Evolutionary conservation across 2,113 vertebrate genomes (phyloP), one percentile per base, ranked within the genome.

Genomic region (Casuarius casuarius): DNA sequence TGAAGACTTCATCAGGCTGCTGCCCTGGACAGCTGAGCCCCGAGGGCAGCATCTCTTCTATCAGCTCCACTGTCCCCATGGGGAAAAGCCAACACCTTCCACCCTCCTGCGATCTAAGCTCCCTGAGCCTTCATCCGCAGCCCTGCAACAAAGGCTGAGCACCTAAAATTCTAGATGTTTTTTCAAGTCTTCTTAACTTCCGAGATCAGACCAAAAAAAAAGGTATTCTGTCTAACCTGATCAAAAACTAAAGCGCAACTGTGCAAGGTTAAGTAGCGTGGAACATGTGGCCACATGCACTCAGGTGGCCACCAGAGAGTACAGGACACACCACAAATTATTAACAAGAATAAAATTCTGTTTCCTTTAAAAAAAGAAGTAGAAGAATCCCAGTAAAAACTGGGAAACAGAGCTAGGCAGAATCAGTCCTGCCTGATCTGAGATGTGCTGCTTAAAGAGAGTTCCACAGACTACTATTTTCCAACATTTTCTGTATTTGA

Each of bases 241-340:
- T 25, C 67, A 67, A 54, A 71, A 96, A 62, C 75, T 90, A 17
- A 67, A 85, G 77, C 2, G 0, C 23, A 78, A 48, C 78, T 29
- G 58, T 6, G 62, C 59, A 66, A 82, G 71, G 70, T 72, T 63
- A 74, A 44, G 65, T 49, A 2, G 0, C 0, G 62, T 4, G 5
- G 66, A 82, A 71, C 56, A 61, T 1, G 0, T 0, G 0, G 56
- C 82, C 42, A 66, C 82, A 23, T 1, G n/a, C 1, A 9, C 87
- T 88, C 67, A 46, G 62, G 89, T 68, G 75, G 88, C 62, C 89
- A 68, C 31, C 54, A 18, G 54, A 58, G 75, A 92, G 79, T 44
- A 88, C 71, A 73, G 63, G 49, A 40, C 8, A 26, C 58, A 86
- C 44, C 16, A 59, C 29, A 70, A 87, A 92, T 92, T 72, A 89